Evolutionary conservation across 1,140 invertebrate species (phyloP), one percentile per base, ranked within the genome.

Genomic region (Microplitis demolitor): DNA sequence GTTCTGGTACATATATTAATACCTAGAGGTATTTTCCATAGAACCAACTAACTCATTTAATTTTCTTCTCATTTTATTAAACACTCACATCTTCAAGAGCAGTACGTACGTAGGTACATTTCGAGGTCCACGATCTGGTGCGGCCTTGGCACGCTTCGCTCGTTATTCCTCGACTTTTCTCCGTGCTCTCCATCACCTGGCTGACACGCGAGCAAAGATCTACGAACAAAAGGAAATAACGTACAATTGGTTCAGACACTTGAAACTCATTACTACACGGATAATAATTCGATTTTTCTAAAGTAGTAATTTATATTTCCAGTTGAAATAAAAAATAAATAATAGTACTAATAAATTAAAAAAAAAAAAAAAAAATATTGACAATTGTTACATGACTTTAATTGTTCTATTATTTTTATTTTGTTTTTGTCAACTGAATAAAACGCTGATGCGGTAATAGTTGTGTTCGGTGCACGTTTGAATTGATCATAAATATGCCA

Each of bases 61-160:
- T 31, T 16, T 66, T 50, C 39, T 75, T 74, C 71, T 70, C 70
- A n/a, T 14, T 14, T n/a, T 4, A 5, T 60, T 14, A 31, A 58
- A 79, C 73, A 74, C 74, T 71, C 66, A 31, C 16, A 31, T 31
- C 33, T 3, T 1, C 2, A 24, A 24, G 24, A 24, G 24, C 2
- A 24, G 24, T 24, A 24, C 24, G 24, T 24, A 24, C 24, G n/a
- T 56, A 56, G 6, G 39, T 45, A 45, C 6, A 35, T 67, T 53
- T 67, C 66, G 71, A 75, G 77, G 71, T 77, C 62, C 54, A 74
- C 58, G 73, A 79, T 74, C 73, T 75, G 61, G 72, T 6, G 4
- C 50, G 71, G 68, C 81, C 81, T 82, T 82, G 81, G 74, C 81
- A 81, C 78, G 77, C 79, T 82, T 82, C 81, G 76, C 68, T 77